phyloP scores from a whole-genome alignment of 2,113 vertebrate genomes.

The Ifrita kowaldi region DNA sequence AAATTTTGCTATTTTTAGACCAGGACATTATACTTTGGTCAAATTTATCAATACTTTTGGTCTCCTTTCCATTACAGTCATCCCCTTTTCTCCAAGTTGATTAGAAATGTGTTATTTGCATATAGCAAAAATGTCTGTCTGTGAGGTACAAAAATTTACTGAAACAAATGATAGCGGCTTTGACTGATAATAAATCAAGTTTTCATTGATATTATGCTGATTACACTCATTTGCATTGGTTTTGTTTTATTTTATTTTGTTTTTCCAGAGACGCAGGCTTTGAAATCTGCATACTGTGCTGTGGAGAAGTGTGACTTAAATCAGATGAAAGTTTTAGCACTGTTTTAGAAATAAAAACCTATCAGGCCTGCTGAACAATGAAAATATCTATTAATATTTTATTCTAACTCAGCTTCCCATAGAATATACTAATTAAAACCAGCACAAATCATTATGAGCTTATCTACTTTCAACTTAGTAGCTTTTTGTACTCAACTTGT shows the following conservation, averaged over 20 bases:
- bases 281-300: not conserved
- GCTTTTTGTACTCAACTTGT: not conserved
- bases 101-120: not conserved
- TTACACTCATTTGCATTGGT: not conserved
- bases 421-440: not conserved
- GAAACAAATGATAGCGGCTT: not conserved
- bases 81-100: not conserved
- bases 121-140: not conserved
- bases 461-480: not conserved
- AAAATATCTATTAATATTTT: not conserved
- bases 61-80: not conserved
- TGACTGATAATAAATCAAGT: not conserved
- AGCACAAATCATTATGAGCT: not conserved
- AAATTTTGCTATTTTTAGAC: not conserved
- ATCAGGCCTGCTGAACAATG: not conserved
- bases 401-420: not conserved
- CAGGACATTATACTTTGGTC: not conserved
- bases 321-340: not conserved
- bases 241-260: not conserved
- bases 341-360: not conserved
- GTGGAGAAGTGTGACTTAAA: not conserved
- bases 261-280: not conserved
- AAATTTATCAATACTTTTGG: not conserved
- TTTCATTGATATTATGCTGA: not conserved
- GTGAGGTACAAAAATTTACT: not conserved